These are phyloP conservation scores for zebrafish (Danio rerio) DNA, from an alignment of 2,113 vertebrate species.

Conservation along the genomic window GRCz12tu NC_133188.1:43412001-43412500, in stretches of 20 bases:
- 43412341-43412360: slow-evolving; percentile 49
- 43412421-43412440: slow-evolving; percentile 59
- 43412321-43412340: slow-evolving; percentile 72
- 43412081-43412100: slow-evolving; percentile 59
- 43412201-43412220: slow-evolving; percentile 59
- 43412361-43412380: slow-evolving; percentile 57
- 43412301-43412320: slow-evolving; percentile 63
- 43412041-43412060: slow-evolving; percentile 54
- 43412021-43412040: slow-evolving; percentile 58
- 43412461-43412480: slow-evolving; percentile 68
- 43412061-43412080: slow-evolving; percentile 58
- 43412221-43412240: slow-evolving; percentile 52
- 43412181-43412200: slow-evolving; percentile 65
- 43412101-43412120: slow-evolving; percentile 47
- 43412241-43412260: slow-evolving; percentile 44
- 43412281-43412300: slow-evolving; percentile 63
- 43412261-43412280: slow-evolving; percentile 51
- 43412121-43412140: slow-evolving; percentile 49
- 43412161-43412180: slow-evolving; percentile 65
- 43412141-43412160: slow-evolving; percentile 57
- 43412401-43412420: slow-evolving; percentile 66
- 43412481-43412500: slow-evolving; percentile 43
- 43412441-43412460: slow-evolving; percentile 61
- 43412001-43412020: slow-evolving; percentile 60
- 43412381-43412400: slow-evolving; percentile 53